A percentile compares a stretch with the other conserved stretches of the same genome.
Conservation (phyloP, 2,888 invertebrate genomes). For the Hypsopygia costalis region DNA sequence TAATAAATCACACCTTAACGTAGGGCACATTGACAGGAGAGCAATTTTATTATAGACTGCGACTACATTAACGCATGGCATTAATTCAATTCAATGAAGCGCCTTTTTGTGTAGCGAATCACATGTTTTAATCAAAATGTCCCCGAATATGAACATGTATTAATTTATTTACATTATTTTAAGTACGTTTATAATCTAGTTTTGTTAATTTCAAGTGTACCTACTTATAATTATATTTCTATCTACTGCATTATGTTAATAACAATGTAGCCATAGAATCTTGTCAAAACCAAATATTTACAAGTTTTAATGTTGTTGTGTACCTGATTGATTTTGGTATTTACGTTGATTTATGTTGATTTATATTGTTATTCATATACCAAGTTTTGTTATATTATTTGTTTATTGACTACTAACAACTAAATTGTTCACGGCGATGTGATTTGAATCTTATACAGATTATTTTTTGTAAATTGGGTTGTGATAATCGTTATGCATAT, state of each 20-base stretch:
- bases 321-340: constrained; percentile 29
- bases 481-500: constrained; percentile 23
- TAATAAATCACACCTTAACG: no score
- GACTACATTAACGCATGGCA: no score
- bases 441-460: neutral
- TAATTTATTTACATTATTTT: no score
- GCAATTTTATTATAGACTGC: no score
- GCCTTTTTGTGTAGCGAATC: no score
- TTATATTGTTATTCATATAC: constrained; percentile 26
- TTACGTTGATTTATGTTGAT: constrained; percentile 20
- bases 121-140: no score
- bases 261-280: constrained; percentile 30
- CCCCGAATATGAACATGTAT: no score
- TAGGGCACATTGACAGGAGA: no score
- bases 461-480: neutral
- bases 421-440: neutral
- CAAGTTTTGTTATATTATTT: constrained; percentile 28
- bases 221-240: neutral
- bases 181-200: no score
- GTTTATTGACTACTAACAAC: constrained; percentile 15
- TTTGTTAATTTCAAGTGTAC: no score
- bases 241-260: neutral
- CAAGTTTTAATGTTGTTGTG: constrained; percentile 15
- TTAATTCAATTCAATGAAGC: no score
- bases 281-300: constrained; percentile 32